Evolutionary conservation across 1,140 invertebrate species (phyloP), one percentile per base, ranked within the genome.

Genomic region (Leptinotarsa defecta): DNA sequence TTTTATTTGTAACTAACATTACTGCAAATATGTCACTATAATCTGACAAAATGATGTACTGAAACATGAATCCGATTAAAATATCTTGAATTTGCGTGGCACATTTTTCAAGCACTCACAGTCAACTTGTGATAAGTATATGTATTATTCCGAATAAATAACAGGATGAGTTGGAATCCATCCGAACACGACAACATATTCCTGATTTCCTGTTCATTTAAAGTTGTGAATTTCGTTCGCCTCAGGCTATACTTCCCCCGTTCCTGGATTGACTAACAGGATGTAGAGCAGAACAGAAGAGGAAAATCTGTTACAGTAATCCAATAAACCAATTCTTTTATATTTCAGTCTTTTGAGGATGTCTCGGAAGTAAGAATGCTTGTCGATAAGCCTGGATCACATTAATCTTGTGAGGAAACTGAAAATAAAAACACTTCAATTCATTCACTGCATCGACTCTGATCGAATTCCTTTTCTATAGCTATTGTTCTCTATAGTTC

Each of bases 241-340:
- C 27, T 27, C 24, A 22, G 65, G 27, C 17, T 68, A n/a, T 68
- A n/a, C 22, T 68, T 43, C n/a, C 65, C 2, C 20, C 65, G 2
- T 24, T 20, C 20, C 63, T 17, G 65, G 65, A 6, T 22, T n/a
- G 43, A 68, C 20, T 34, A 34, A 68, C 24, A 68, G 65, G 65
- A 68, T 43, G 27, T 15, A 19, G 52, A 57, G n/a, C n/a, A 24
- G 27, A 43, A 24, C 24, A 24, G 65, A 24, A 68, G 24, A 34
- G 27, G 3, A 43, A 68, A 68, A 68, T 68, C 65, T 68, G 65
- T 68, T 68, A n/a, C 65, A 27, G 24, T 68, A 68, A 68, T 68
- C 65, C 65, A 68, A 68, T 68, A 68, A 68, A 43, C 20, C 65
- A 68, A 68, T 34, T 68, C 52, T 19, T 57, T 57, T 57, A 57